Evolutionary conservation across 2,888 invertebrate genomes (phyloP).

Genomic region (Stictocephala bisonia): DNA sequence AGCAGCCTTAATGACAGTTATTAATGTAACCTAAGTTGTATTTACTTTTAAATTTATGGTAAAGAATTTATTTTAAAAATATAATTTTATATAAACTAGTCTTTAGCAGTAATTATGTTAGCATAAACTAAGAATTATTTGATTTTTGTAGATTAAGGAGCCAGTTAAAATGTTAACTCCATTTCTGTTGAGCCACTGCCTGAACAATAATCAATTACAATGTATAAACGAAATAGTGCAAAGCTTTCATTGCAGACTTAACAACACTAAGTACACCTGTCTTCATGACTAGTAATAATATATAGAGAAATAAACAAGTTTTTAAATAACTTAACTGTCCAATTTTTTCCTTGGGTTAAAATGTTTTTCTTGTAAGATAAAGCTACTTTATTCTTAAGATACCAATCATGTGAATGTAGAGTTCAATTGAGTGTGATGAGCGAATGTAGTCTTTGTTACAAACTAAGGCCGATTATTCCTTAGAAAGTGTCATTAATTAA

Average conservation of each 20-base stretch:
- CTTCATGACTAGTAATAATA: constrained; percentile 31
- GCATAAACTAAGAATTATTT: constrained; percentile 48
- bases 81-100: constrained; percentile 51
- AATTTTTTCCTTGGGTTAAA: too few relatives aligned
- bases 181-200: constrained; percentile 40
- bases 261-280: constrained; percentile 39
- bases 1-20: constrained; percentile 23
- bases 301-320: constrained; percentile 36
- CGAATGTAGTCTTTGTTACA: too few relatives aligned
- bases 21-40: constrained; percentile 24
- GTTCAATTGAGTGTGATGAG: too few relatives aligned
- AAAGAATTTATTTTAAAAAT: constrained; percentile 46
- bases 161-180: constrained; percentile 41
- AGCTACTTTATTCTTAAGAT: too few relatives aligned
- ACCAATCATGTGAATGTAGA: too few relatives aligned
- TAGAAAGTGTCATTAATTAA: too few relatives aligned
- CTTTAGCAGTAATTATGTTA: constrained; percentile 51
- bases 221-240: constrained; percentile 40
- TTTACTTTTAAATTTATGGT: constrained; percentile 13
- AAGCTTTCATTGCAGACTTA: constrained; percentile 42
- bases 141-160: constrained; percentile 16
- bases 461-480: too few relatives aligned
- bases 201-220: constrained; percentile 16
- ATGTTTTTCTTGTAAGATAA: too few relatives aligned
- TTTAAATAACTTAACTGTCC: constrained; percentile 8